Evolutionary conservation across 1,140 invertebrate species (phyloP).

Genomic region (Lamellibrachia luymesi): DNA sequence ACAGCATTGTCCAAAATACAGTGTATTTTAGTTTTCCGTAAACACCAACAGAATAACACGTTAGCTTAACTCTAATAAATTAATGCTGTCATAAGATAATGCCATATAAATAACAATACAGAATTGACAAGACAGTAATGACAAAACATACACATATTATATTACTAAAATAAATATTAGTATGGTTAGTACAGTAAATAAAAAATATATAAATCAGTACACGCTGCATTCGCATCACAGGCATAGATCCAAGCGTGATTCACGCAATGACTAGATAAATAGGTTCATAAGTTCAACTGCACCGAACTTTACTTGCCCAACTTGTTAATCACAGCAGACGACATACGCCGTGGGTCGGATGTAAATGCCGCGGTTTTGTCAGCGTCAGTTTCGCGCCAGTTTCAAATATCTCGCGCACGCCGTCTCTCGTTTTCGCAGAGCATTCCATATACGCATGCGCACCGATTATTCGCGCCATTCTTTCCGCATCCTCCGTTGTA

Average conservation of each 20-base stretch:
- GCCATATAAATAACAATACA: background rate
- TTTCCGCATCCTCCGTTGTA: conserved; percentile 35
- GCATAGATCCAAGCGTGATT: background rate
- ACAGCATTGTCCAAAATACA: background rate
- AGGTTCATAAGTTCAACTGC: background rate
- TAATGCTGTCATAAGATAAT: background rate
- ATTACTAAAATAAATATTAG: background rate
- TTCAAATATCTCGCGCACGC: conserved; percentile 43
- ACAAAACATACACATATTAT: too few species aligned
- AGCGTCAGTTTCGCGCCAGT: conserved; percentile 38
- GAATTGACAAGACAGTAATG: too few species aligned
- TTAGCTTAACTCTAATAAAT: background rate
- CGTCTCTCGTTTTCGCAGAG: conserved; percentile 45
- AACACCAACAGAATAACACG: background rate
- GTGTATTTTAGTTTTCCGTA: too few species aligned
- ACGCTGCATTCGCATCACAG: background rate
- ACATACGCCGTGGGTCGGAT: background rate
- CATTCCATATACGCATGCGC: conserved; percentile 45
- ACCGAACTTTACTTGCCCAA: background rate
- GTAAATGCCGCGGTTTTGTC: conserved; percentile 12
- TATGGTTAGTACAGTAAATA: too few species aligned
- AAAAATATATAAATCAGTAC: background rate
- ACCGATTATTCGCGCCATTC: conserved; percentile 34
- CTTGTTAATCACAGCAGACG: background rate
- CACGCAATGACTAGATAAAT: background rate